These are phyloP conservation scores for Himalopsyche kuldschensis DNA, from an alignment of 2,888 invertebrate genomes.

Conservation along the genomic window DNA sequence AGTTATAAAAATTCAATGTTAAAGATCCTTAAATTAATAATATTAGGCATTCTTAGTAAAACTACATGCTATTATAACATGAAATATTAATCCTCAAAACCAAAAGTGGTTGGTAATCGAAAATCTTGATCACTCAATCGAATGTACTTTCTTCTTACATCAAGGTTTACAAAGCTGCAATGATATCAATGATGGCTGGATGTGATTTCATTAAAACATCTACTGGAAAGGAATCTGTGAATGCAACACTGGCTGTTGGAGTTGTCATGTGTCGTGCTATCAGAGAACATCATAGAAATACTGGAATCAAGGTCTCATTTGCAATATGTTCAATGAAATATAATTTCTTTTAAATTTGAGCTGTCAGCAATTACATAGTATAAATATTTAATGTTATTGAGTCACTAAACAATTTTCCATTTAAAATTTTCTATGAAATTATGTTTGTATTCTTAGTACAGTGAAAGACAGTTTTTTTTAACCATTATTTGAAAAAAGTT, in stretches of 20 bases:
- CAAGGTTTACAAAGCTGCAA: conserved; percentile 81
- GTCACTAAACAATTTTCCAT: background rate
- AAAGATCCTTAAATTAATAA: background rate
- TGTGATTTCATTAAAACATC: conserved; percentile 99
- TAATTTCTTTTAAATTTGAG: background rate
- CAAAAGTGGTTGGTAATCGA: no score
- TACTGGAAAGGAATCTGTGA: conserved; percentile 93
- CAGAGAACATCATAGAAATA: conserved; percentile 69
- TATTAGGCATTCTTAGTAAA: background rate
- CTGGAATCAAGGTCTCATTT: conserved; percentile 65
- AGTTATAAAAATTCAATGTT: background rate
- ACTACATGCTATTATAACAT: background rate
- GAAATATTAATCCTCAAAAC: no score
- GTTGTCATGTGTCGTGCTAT: conserved; percentile 95
- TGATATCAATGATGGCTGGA: conserved; percentile 93
- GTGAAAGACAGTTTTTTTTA: background rate
- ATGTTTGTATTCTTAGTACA: background rate
- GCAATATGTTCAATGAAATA: background rate
- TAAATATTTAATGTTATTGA: background rate
- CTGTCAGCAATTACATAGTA: background rate
- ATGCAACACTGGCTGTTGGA: conserved; percentile 90
- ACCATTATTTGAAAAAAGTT: no score
- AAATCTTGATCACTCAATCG: conserved; percentile 1
- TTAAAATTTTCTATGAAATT: background rate
- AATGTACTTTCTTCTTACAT: conserved; percentile 1